Evolutionary conservation across 2,888 invertebrate species (phyloP).

Genomic region (Nowickia ferox): DNA sequence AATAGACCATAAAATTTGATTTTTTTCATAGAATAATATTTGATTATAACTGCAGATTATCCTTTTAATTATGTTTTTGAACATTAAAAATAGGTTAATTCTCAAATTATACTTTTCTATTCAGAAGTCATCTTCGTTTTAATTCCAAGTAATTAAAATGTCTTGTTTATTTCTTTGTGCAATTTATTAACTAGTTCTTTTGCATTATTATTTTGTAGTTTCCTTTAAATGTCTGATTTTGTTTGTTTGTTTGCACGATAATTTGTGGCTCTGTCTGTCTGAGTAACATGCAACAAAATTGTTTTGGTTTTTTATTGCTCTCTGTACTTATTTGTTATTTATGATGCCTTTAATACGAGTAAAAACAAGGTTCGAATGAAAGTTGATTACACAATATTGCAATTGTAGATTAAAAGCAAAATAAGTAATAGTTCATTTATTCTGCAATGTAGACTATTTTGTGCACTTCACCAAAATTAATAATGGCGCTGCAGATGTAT

Average conservation of each 20-base stretch:
- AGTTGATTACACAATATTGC: slow-evolving; percentile 57
- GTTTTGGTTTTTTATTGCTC: background rate
- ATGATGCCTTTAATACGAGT: slow-evolving; percentile 62
- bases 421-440: background rate
- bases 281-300: slow-evolving; percentile 23
- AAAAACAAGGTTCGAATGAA: slow-evolving; percentile 44
- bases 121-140: background rate
- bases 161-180: slow-evolving; percentile 42
- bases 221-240: slow-evolving; percentile 8
- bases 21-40: too few species aligned
- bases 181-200: slow-evolving; percentile 55
- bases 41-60: too few species aligned
- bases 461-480: too few species aligned
- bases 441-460: too few species aligned
- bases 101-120: too few species aligned
- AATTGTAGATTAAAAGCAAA: slow-evolving; percentile 19
- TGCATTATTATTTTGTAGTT: slow-evolving; percentile 29
- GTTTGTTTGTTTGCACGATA: slow-evolving; percentile 18
- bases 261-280: slow-evolving; percentile 62
- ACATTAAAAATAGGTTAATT: slow-evolving; percentile 4
- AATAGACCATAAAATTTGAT: too few species aligned
- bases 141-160: slow-evolving; percentile 62
- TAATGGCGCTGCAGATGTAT: too few species aligned
- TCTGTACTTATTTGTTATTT: slow-evolving; percentile 63
- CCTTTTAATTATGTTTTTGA: slow-evolving; percentile 33